These are phyloP conservation scores for Gobiocypris rarus DNA, from an alignment of 2,113 vertebrate genomes.

Conservation along the genomic window DNA sequence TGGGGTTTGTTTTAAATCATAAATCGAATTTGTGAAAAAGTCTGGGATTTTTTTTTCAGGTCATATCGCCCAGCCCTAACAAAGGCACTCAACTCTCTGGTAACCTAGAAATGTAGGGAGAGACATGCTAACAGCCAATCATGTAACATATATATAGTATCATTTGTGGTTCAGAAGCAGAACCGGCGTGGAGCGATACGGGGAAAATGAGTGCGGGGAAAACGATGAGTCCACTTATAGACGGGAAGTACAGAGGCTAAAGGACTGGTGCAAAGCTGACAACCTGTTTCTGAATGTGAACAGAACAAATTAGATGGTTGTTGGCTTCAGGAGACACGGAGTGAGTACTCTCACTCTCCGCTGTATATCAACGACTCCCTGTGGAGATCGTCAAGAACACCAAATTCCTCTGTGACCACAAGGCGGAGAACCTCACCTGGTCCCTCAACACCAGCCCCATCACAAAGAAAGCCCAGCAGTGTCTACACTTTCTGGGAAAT, in stretches of 20 bases:
- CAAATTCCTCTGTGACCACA: background rate
- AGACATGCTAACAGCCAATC: too few species aligned
- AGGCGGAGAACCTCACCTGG: background rate
- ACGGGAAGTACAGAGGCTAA: conserved; percentile 53
- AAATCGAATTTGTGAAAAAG: too few species aligned
- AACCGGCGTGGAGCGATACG: too few species aligned
- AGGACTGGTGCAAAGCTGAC: background rate
- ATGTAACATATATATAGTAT: too few species aligned
- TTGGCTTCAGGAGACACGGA: background rate
- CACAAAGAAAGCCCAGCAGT: background rate
- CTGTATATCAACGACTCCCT: background rate
- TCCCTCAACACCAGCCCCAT: background rate
- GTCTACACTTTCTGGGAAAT: background rate
- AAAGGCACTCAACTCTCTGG: too few species aligned
- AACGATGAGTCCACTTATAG: background rate
- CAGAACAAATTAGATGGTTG: background rate
- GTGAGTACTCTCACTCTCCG: background rate
- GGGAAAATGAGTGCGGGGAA: too few species aligned
- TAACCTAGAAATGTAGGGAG: too few species aligned
- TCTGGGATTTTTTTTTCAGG: too few species aligned
- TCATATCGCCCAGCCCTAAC: too few species aligned
- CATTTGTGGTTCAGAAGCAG: too few species aligned
- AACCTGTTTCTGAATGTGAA: background rate
- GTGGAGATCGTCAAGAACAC: background rate
- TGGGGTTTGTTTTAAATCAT: too few species aligned